Base-by-base conservation (phyloP, 2,888 invertebrate genomes). In the Tachina lurida region DNA sequence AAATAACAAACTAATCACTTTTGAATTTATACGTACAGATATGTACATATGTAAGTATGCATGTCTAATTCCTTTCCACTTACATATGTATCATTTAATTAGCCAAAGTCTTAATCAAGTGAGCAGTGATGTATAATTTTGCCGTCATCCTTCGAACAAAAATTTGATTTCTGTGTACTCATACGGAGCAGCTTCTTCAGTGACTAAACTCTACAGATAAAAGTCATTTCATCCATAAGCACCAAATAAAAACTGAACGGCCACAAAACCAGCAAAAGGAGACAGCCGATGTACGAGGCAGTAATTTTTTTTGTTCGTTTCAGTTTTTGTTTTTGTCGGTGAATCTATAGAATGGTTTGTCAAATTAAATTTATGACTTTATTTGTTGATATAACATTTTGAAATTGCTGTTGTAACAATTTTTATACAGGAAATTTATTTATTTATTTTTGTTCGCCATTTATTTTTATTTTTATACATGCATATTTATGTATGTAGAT, bases 341-440 rank as follows among this genome's bases (percentile, higher is more conserved):
- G 54, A 60, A 78, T 58, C 62, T 78, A 71, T 74, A 60, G 65
- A 86, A 83, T 58, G 75, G 86, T 79, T 86, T 86, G 86, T 83
- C 86, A 86, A 86, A 86, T 83, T 79, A 86, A 79, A 86, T 86
- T 86, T 86, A 86, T 86, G 83, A 76, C 83, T 86, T 86, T 83
- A 86, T 86, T 86, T 86, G 86, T 86, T 86, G 81, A 78, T 85
- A 85, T 78, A 82, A 85, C 81, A 85, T 77, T 81, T 85, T 74
- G 81, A 85, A 81, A 85, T 85, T 81, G 84, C 85, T 85, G 86
- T 75, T 86, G 79, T 73, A 83, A 76, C 83, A 86, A 76, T 83
- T 86, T 86, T 86, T 83, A 76, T 86, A 74, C 68, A 68, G 54
- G 15, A 78, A 73, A 77, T 67, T 70, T 79, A 52, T 71, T 52